Conservation (phyloP, 2,888 invertebrate species). For the Melitaea athalia region DNA sequence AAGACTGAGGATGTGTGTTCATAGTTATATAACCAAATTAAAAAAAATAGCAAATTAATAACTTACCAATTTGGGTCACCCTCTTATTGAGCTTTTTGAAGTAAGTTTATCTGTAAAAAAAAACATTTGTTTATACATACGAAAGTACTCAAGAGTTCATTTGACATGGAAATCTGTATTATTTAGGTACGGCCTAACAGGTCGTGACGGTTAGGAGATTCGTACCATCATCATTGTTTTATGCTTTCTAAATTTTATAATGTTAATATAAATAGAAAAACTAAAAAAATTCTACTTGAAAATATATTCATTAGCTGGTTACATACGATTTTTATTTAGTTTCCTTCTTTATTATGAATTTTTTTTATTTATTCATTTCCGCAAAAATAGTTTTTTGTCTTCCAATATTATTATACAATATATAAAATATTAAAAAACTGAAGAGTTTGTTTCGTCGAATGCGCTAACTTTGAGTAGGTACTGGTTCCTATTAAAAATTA, state of each 20-base stretch:
- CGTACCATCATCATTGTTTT: not conserved
- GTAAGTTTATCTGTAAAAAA: constrained; percentile 21
- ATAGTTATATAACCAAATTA: too few species aligned
- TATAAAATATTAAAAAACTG: too few species aligned
- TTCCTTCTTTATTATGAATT: not conserved
- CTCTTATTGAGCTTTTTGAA: constrained; percentile 6
- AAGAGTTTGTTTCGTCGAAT: too few species aligned
- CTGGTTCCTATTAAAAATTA: too few species aligned
- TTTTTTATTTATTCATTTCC: not conserved
- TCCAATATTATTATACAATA: not conserved
- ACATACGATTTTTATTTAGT: too few species aligned
- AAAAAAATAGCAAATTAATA: not conserved
- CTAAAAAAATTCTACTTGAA: not conserved
- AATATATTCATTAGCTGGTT: too few species aligned
- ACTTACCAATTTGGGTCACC: constrained; percentile 22
- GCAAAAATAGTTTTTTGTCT: not conserved
- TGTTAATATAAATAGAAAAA: not conserved
- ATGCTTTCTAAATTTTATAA: constrained; percentile 7
- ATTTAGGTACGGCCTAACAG: too few species aligned
- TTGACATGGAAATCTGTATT: too few species aligned
- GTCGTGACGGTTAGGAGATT: constrained; percentile 2
- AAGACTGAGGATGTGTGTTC: too few species aligned
- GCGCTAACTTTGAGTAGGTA: too few species aligned
- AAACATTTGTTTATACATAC: not conserved
- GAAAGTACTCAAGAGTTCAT: not conserved